phyloP scores from a whole-genome alignment of 2,113 vertebrate genomes.

The Silurus meridionalis region DNA sequence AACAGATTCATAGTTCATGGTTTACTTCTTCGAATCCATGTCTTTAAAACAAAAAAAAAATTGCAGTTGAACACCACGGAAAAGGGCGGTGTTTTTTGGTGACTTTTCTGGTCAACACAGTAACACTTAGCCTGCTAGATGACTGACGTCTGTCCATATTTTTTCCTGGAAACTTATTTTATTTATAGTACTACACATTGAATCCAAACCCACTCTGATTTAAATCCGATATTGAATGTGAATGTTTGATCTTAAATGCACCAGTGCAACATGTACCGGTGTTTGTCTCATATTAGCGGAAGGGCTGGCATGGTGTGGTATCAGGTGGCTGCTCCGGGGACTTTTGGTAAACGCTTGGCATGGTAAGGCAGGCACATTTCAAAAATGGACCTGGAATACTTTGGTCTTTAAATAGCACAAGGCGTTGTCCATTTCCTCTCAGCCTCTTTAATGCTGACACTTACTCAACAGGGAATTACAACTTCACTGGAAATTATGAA shows the following conservation, averaged over 20 bases:
- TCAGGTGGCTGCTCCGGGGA: slow-evolving; percentile 64
- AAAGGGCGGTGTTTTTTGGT: not conserved
- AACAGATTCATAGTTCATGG: not conserved
- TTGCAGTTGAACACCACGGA: not conserved
- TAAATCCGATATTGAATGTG: not conserved
- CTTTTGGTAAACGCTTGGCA: slow-evolving; percentile 71
- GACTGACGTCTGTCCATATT: slow-evolving; percentile 23
- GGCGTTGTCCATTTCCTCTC: slow-evolving; percentile 66
- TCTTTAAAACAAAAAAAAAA: not conserved
- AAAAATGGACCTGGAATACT: slow-evolving; percentile 69
- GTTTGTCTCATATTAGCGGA: slow-evolving; percentile 63
- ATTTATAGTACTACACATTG: slow-evolving; percentile 18
- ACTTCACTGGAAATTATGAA: slow-evolving; percentile 77
- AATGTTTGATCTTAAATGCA: not conserved
- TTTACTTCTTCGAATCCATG: not conserved
- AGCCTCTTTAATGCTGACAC: slow-evolving; percentile 64
- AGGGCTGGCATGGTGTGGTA: slow-evolving; percentile 63
- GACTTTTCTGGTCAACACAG: slow-evolving; percentile 21
- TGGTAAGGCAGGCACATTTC: slow-evolving; percentile 57
- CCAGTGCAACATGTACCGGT: slow-evolving; percentile 39
- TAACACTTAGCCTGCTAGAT: slow-evolving; percentile 7
- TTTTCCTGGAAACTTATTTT: slow-evolving; percentile 18
- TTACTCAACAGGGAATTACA: slow-evolving; percentile 69
- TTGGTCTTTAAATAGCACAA: slow-evolving; percentile 67
- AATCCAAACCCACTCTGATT: slow-evolving; percentile 10